Percentiles rank a stretch among this genome's conserved stretches.
These are phyloP conservation scores for Carlito syrichta DNA, from an alignment of 2,113 vertebrate genomes.

Conservation along the genomic window DNA sequence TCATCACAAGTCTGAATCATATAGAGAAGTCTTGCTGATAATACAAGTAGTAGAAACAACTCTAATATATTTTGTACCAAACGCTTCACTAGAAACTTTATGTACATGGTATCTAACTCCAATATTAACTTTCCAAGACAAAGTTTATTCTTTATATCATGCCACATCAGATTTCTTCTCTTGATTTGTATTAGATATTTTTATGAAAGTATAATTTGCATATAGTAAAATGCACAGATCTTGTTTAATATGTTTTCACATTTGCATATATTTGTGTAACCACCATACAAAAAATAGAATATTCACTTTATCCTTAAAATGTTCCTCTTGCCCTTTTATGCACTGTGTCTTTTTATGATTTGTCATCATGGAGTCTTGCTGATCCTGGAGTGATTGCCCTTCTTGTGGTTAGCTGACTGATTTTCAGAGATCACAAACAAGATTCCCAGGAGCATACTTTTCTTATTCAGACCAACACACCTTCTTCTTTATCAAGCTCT, in stretches of 20 bases:
- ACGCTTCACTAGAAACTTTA: not conserved
- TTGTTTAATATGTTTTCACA: not conserved
- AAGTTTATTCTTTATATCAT: not conserved
- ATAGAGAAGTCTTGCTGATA: not conserved
- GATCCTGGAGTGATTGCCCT: not conserved
- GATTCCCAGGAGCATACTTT: not conserved
- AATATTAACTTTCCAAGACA: not conserved
- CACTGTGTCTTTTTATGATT: not conserved
- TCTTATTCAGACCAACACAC: not conserved
- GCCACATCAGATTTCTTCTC: not conserved
- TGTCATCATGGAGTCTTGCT: not conserved
- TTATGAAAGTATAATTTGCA: not conserved
- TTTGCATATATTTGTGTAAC: not conserved
- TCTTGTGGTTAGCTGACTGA: not conserved
- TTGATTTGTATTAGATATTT: not conserved
- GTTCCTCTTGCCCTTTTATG: not conserved
- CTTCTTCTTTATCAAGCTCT: too few species aligned
- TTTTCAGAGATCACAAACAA: not conserved
- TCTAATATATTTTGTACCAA: not conserved
- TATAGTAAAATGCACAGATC: not conserved
- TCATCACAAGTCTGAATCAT: not conserved
- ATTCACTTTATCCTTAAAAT: not conserved
- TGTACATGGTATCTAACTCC: not conserved
- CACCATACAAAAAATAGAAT: not conserved
- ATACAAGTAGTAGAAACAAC: not conserved